Conservation (phyloP, 2,888 invertebrate genomes). For the Melipona beecheii region DNA sequence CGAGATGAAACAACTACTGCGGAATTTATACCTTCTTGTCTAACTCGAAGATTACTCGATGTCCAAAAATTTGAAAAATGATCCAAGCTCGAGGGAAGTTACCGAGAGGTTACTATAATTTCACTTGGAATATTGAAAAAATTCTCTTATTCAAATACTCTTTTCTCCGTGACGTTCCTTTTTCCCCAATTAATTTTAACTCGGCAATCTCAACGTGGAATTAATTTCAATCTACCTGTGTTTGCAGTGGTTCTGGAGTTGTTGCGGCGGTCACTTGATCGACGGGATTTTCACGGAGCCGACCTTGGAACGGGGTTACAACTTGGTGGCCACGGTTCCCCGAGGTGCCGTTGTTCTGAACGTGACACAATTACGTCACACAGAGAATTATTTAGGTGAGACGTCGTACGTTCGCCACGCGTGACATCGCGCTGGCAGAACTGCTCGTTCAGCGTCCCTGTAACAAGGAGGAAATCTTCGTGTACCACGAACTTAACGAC, state of each 20-base stretch:
- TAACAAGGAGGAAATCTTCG: conserved; percentile 6
- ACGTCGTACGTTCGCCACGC: conserved; percentile 3
- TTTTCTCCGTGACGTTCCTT: no score
- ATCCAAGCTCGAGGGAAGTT: no score
- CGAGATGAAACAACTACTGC: not conserved
- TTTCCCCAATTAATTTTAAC: not conserved
- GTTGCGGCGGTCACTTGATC: conserved; percentile 87
- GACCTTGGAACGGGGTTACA: conserved; percentile 92
- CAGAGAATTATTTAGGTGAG: conserved; percentile 93
- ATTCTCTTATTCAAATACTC: no score
- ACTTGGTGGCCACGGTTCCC: conserved; percentile 93
- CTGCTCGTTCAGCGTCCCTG: not conserved
- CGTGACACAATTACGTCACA: conserved; percentile 92
- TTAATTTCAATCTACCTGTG: conserved; percentile 14
- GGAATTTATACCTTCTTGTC: no score
- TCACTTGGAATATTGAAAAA: no score
- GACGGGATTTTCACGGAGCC: conserved; percentile 94
- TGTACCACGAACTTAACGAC: not conserved
- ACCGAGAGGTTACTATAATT: no score
- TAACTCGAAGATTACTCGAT: no score
- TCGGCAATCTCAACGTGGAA: not conserved
- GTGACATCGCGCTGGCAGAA: not conserved
- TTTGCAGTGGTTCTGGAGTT: conserved; percentile 58
- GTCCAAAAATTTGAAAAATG: no score
- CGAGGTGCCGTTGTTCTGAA: conserved; percentile 94